phyloP scores from a whole-genome alignment of 1,140 invertebrate species.

The Notospermus geniculatus region DNA sequence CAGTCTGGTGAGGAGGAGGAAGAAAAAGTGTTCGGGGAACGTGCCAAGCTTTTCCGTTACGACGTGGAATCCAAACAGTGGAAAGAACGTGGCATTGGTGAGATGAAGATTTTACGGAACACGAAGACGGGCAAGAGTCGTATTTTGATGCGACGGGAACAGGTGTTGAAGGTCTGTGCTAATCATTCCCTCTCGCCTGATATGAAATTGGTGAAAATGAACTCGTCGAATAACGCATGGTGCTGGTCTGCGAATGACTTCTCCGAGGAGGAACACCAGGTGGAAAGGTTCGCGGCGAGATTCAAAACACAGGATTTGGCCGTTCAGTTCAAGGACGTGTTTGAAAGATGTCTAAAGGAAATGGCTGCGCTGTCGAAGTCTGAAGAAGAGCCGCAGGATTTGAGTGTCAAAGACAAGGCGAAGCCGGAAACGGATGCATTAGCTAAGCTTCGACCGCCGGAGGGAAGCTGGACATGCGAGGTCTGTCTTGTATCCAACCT shows the following conservation, averaged over 20 bases:
- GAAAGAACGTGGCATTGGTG: constrained; percentile 59
- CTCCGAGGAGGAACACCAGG: constrained; percentile 73
- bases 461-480: too few species aligned
- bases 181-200: constrained; percentile 51
- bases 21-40: constrained; percentile 61
- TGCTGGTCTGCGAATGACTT: constrained; percentile 63
- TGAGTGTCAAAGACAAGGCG: not conserved
- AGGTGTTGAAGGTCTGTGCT: constrained; percentile 57
- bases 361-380: too few species aligned
- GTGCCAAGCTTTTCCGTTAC: constrained; percentile 50
- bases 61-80: constrained; percentile 49
- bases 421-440: not conserved
- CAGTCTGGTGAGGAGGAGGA: constrained; percentile 83
- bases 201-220: constrained; percentile 42
- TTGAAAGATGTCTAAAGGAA: constrained; percentile 57
- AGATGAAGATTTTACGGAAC: constrained; percentile 51
- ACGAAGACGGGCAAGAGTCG: constrained; percentile 30
- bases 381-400: too few species aligned
- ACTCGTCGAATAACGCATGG: constrained; percentile 42
- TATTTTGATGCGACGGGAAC: constrained; percentile 58
- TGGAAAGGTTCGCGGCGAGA: constrained; percentile 73
- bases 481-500: too few species aligned
- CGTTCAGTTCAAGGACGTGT: constrained; percentile 49
- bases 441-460: too few species aligned
- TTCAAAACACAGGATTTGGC: constrained; percentile 80